A percentile compares a stretch with the other conserved stretches of the same genome.
Evolutionary conservation across 2,113 vertebrate species (phyloP).

Genomic region (Zeus faber): DNA sequence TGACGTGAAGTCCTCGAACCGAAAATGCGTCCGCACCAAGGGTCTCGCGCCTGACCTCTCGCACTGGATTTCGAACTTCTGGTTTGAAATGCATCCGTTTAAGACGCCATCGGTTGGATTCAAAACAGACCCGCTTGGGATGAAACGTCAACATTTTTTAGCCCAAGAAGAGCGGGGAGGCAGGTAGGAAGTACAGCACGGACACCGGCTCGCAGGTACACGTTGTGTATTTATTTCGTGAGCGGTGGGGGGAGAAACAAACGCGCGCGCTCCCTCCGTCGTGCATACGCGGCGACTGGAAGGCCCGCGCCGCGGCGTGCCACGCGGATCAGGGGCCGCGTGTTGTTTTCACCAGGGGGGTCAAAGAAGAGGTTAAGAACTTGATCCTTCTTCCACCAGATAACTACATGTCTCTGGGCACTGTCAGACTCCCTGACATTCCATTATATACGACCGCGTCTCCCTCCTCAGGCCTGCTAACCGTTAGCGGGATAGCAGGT

Average conservation of each 20-base stretch:
- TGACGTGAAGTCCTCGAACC: conserved; percentile 9
- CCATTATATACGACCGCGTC: conserved; percentile 50
- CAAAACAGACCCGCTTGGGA: conserved; percentile 38
- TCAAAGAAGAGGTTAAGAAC: conserved; percentile 74
- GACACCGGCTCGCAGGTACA: not conserved
- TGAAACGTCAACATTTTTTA: conserved; percentile 20
- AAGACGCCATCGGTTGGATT: conserved; percentile 42
- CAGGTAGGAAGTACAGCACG: conserved; percentile 1
- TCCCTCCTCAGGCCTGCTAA: conserved; percentile 41
- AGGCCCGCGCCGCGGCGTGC: conserved; percentile 53
- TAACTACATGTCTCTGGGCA: conserved; percentile 65
- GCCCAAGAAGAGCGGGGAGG: conserved; percentile 20
- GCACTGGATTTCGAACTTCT: conserved; percentile 14
- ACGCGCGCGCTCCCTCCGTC: too few species aligned
- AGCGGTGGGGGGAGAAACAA: too few species aligned
- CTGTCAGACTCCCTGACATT: conserved; percentile 65
- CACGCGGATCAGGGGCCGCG: conserved; percentile 65
- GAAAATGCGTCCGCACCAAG: too few species aligned
- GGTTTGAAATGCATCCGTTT: conserved; percentile 33
- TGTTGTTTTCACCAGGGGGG: conserved; percentile 72
- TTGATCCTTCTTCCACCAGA: conserved; percentile 70
- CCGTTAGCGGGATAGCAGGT: conserved; percentile 49
- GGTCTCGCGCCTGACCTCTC: too few species aligned
- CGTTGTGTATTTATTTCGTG: not conserved
- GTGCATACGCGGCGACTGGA: conserved; percentile 14